A percentile compares a stretch with the other conserved stretches of the same genome.
Evolutionary conservation across 2,797 vertebrate genomes (phyloP).

Genomic region (Melanotaenia trifasciata): DNA sequence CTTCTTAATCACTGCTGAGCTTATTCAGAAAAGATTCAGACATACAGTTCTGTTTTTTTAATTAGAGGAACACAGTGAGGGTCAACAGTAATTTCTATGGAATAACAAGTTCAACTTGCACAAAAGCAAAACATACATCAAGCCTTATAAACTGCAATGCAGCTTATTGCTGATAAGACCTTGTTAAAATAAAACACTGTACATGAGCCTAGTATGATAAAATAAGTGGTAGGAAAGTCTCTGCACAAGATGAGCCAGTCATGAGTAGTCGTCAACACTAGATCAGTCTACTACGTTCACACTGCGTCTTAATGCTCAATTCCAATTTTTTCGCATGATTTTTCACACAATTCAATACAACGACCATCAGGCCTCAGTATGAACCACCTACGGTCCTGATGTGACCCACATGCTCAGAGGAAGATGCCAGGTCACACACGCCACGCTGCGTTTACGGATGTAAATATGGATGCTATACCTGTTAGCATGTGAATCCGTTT

Average conservation of each 20-base stretch:
- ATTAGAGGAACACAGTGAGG: constrained; percentile 36
- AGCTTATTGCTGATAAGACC: constrained; percentile 31
- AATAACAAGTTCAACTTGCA: neutral
- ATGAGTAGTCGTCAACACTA: constrained; percentile 9
- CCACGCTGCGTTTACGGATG: no score
- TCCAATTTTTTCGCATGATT: no score
- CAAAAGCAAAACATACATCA: constrained; percentile 20
- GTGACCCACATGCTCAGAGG: no score
- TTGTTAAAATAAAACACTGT: constrained; percentile 25
- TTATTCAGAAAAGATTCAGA: constrained; percentile 27
- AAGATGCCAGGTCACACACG: no score
- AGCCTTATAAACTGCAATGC: constrained; percentile 5
- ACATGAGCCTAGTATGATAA: constrained; percentile 35
- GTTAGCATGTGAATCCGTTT: no score
- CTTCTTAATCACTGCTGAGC: constrained; percentile 44
- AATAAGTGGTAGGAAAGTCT: constrained; percentile 40
- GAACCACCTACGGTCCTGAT: no score
- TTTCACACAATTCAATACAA: no score
- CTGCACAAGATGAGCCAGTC: constrained; percentile 42
- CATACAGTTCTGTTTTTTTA: constrained; percentile 31
- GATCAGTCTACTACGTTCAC: constrained; percentile 21
- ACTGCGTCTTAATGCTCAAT: no score
- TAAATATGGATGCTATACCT: no score
- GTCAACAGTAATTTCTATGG: constrained; percentile 10
- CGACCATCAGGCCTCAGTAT: no score